Percentiles rank a stretch among this genome's conserved stretches.
These are phyloP conservation scores for Caenorhabditis becei DNA, from an alignment of 2,888 invertebrate species.

Conservation along the genomic window DNA sequence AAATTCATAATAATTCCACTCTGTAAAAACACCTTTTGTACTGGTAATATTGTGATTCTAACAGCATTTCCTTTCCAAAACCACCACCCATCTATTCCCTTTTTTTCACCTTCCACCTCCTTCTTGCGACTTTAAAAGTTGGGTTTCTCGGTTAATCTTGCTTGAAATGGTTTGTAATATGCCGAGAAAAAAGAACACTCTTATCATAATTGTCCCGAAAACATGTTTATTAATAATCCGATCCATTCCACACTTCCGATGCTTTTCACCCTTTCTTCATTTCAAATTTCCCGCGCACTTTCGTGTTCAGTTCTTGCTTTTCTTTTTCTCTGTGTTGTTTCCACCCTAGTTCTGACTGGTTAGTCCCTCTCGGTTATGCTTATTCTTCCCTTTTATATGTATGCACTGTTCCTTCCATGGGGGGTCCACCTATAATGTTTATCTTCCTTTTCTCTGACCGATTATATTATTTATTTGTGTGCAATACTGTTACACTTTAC, in stretches of 20 bases:
- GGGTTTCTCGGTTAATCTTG: conserved; percentile 21
- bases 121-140: conserved; percentile 42
- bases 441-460: neutral
- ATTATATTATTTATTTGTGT: conserved; percentile 35
- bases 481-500: conserved; percentile 30
- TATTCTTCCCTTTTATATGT: neutral
- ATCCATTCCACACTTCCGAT: conserved; percentile 5
- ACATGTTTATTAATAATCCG: neutral
- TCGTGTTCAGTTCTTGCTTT: conserved; percentile 49
- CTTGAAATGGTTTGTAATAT: neutral
- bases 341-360: conserved; percentile 46
- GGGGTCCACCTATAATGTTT: conserved; percentile 4
- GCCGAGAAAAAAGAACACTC: neutral
- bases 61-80: conserved; percentile 1
- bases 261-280: conserved; percentile 22
- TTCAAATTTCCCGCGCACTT: conserved; percentile 14
- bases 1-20: neutral
- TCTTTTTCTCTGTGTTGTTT: conserved; percentile 22
- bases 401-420: conserved; percentile 10
- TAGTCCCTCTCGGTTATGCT: conserved; percentile 33
- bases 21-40: conserved; percentile 43
- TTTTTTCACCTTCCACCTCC: conserved; percentile 16
- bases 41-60: conserved; percentile 48
- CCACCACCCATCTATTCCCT: neutral
- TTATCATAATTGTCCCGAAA: neutral